Evolutionary conservation across 35 echinoderm and acorn worm genomes (phyloP).

Genomic region (Acanthaster planci): DNA sequence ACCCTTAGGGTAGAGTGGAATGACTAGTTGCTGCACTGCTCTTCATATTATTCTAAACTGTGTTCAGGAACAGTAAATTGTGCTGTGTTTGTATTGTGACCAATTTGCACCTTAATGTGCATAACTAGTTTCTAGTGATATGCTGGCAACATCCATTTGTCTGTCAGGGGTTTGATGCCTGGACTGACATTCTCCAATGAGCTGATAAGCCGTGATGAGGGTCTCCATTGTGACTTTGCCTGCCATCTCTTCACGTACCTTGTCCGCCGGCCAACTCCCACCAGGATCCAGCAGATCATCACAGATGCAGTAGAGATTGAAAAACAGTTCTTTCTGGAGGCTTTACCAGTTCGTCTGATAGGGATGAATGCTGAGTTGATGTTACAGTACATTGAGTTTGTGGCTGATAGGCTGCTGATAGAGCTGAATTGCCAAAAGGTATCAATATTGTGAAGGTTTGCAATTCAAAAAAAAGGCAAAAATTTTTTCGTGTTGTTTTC

Average conservation of each 20-base stretch:
- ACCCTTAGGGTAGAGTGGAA: no score
- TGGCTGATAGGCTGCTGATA: slow-evolving; percentile 79
- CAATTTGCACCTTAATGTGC: no score
- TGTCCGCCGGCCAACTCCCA: slow-evolving; percentile 46
- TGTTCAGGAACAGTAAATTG: no score
- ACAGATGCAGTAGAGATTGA: slow-evolving; percentile 75
- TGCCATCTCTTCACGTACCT: slow-evolving; percentile 84
- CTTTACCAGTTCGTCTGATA: slow-evolving; percentile 73
- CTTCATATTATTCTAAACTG: no score
- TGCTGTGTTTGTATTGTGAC: no score
- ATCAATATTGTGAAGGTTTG: neutral
- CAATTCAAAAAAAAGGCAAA: no score
- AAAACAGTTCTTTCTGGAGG: slow-evolving; percentile 72
- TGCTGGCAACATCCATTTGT: no score
- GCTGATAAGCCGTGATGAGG: slow-evolving; percentile 91
- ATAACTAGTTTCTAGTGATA: no score
- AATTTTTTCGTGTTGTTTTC: no score
- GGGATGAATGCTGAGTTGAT: slow-evolving; percentile 91
- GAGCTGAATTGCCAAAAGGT: slow-evolving; percentile 87
- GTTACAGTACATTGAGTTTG: slow-evolving; percentile 90
- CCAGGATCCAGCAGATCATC: slow-evolving; percentile 66
- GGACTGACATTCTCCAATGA: slow-evolving; percentile 96
- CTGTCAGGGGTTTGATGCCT: slow-evolving; percentile 70
- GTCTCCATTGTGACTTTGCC: slow-evolving; percentile 97
- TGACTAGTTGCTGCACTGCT: no score